Evolutionary conservation across 2,797 vertebrate genomes (phyloP).

Genomic region (Mycteria americana): DNA sequence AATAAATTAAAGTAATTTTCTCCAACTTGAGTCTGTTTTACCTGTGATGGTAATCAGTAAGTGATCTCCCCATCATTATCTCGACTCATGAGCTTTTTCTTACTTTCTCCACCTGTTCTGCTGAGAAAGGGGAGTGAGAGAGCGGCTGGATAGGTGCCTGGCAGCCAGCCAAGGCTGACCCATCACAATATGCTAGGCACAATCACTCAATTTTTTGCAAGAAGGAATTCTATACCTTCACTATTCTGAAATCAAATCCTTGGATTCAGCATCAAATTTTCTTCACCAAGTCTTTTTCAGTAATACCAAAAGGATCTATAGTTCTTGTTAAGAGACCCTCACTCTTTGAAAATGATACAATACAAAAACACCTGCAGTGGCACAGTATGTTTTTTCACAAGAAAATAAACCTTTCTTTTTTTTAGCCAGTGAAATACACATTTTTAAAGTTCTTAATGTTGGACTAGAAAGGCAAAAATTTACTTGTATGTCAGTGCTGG

Average conservation of each 20-base stretch:
- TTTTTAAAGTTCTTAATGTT: neutral
- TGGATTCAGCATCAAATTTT: neutral
- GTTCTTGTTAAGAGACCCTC: neutral
- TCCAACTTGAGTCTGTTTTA: neutral
- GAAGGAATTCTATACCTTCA: neutral
- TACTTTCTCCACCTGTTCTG: neutral
- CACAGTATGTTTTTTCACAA: neutral
- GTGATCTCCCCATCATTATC: neutral
- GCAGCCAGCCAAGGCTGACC: neutral
- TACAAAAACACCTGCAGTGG: neutral
- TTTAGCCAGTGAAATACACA: neutral
- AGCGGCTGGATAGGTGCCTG: neutral
- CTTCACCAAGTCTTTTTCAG: neutral
- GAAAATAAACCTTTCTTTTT: neutral
- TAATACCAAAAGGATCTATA: neutral
- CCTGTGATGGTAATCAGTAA: neutral
- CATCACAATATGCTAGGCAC: neutral
- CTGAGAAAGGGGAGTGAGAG: neutral
- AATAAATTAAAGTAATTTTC: neutral
- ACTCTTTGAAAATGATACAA: neutral
- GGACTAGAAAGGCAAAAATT: neutral
- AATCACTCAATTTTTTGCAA: neutral
- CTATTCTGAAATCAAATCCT: neutral
- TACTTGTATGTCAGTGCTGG: neutral
- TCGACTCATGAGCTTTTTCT: neutral